These are phyloP conservation scores for Diorhabda carinulata DNA, from an alignment of 1,140 invertebrate genomes.

Conservation along the genomic window DNA sequence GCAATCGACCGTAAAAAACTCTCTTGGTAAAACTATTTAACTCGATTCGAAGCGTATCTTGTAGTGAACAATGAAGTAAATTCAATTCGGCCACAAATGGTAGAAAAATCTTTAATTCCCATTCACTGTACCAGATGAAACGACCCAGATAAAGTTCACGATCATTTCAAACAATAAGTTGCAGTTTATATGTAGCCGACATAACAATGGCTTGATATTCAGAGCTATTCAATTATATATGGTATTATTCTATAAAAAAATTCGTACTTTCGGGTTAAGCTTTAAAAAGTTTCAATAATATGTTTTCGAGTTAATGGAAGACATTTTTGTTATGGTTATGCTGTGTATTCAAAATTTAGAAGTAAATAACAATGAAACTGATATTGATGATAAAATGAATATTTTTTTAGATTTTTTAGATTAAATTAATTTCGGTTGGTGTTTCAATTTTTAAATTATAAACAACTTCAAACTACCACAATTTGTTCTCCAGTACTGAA, in stretches of 20 bases:
- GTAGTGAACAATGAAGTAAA: not conserved
- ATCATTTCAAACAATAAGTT: not conserved
- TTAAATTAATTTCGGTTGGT: too few relatives aligned
- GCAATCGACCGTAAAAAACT: too few relatives aligned
- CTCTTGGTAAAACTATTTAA: not conserved
- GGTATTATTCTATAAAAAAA: not conserved
- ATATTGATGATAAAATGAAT: too few relatives aligned
- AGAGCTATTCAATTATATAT: not conserved
- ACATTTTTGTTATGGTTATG: too few relatives aligned
- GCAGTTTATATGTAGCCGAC: not conserved
- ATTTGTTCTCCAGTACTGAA: too few relatives aligned
- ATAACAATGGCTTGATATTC: not conserved
- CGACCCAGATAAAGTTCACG: not conserved
- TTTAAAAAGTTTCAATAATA: too few relatives aligned
- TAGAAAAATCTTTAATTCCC: constrained; percentile 1
- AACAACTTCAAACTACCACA: too few relatives aligned
- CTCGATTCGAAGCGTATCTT: not conserved
- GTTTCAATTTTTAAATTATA: too few relatives aligned
- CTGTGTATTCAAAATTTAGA: too few relatives aligned
- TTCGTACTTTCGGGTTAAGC: not conserved
- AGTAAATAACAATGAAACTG: too few relatives aligned
- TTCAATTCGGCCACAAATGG: not conserved
- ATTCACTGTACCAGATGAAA: not conserved
- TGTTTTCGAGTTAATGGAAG: too few relatives aligned
- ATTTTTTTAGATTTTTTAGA: too few relatives aligned